Conservation (phyloP, 1,140 invertebrate genomes). For the Apis florea region DNA sequence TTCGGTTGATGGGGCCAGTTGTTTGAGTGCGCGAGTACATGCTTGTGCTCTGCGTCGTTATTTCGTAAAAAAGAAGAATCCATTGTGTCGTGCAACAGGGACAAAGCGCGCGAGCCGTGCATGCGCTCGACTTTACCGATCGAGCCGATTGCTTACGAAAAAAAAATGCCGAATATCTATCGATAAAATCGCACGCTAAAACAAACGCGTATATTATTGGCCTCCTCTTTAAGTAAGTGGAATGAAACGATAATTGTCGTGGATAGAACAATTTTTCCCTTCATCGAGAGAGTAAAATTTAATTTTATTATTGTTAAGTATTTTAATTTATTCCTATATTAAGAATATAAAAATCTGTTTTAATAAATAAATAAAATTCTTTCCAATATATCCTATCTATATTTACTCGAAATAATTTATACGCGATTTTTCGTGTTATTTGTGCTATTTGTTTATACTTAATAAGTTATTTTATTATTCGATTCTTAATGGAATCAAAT, state of each 20-base stretch:
- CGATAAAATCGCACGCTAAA: background rate
- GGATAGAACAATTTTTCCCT: background rate
- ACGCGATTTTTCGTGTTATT: too few species aligned
- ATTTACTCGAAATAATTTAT: too few species aligned
- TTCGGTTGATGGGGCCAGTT: constrained; percentile 54
- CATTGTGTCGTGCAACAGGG: constrained; percentile 59
- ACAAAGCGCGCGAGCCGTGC: constrained; percentile 56
- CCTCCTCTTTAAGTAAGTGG: background rate
- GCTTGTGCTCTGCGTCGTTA: constrained; percentile 23
- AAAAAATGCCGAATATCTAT: constrained; percentile 50
- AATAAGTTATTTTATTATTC: too few species aligned
- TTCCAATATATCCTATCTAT: too few species aligned
- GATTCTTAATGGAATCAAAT: background rate
- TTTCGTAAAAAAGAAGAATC: constrained; percentile 52
- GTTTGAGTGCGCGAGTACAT: constrained; percentile 41
- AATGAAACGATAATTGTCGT: background rate
- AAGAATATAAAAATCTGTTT: too few species aligned
- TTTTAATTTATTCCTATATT: too few species aligned
- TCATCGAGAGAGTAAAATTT: too few species aligned
- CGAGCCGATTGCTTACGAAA: constrained; percentile 42
- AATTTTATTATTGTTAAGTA: too few species aligned
- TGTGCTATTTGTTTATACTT: too few species aligned
- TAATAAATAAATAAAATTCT: too few species aligned
- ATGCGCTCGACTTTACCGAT: constrained; percentile 10
- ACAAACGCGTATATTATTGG: background rate